These are phyloP conservation scores for Embiotoca jacksoni DNA, from an alignment of 2,113 vertebrate species.

Conservation along the genomic window DNA sequence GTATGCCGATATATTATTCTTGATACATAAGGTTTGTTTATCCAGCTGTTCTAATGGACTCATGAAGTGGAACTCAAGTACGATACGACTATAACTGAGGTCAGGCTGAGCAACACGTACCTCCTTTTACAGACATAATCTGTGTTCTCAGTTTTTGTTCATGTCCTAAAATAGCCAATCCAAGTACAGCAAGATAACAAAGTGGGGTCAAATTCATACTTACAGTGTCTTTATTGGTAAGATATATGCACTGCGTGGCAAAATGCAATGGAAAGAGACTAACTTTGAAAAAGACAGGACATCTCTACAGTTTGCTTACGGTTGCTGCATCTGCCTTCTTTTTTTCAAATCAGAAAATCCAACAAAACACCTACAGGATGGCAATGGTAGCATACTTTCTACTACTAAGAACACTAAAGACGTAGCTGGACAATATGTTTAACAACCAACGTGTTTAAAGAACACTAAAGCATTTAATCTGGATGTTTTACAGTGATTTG, in stretches of 20 bases:
- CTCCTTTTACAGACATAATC: slow-evolving; percentile 30
- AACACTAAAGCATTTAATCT: background rate
- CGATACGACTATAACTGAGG: background rate
- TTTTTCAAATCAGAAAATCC: too few species aligned
- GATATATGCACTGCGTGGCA: too few species aligned
- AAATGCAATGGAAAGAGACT: too few species aligned
- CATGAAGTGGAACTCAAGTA: slow-evolving; percentile 21
- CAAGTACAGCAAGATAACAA: background rate
- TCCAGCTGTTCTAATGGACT: slow-evolving; percentile 51
- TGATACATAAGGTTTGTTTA: slow-evolving; percentile 34
- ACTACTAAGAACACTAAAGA: too few species aligned
- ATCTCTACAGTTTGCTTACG: too few species aligned
- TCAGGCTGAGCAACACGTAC: background rate
- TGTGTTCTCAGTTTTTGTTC: background rate
- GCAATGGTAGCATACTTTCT: too few species aligned
- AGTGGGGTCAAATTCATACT: background rate
- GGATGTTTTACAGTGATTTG: background rate
- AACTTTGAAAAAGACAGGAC: too few species aligned
- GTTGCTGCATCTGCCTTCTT: too few species aligned
- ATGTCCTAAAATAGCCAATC: slow-evolving; percentile 12
- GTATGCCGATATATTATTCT: slow-evolving; percentile 20
- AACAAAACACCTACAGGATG: too few species aligned
- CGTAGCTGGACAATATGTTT: too few species aligned
- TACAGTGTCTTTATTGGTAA: too few species aligned
- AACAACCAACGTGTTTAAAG: background rate